phyloP scores from a whole-genome alignment of 2,797 vertebrate species.

The Champsocephalus esox region DNA sequence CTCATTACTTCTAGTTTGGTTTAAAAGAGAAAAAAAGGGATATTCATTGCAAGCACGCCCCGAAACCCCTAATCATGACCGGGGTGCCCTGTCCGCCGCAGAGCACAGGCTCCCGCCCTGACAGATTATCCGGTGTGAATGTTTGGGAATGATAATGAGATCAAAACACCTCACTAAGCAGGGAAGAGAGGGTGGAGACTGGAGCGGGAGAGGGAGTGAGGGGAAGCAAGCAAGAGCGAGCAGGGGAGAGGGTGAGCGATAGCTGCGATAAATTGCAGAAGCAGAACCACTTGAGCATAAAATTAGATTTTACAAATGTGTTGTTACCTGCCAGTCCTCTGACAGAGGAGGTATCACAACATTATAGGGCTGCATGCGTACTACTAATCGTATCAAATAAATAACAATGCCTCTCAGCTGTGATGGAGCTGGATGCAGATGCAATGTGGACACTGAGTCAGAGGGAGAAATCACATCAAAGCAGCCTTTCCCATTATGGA shows the following conservation, averaged over 20 bases:
- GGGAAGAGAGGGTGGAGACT: conserved; percentile 75
- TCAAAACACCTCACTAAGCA: conserved; percentile 81
- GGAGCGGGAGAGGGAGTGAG: conserved; percentile 56
- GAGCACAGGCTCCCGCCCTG: conserved; percentile 73
- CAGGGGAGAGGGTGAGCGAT: conserved; percentile 73
- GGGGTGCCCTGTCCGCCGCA: conserved; percentile 69
- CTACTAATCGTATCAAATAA: conserved; percentile 87
- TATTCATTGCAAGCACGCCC: conserved; percentile 73
- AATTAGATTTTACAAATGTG: conserved; percentile 92
- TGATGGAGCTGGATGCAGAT: conserved; percentile 66
- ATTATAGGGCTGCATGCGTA: conserved; percentile 82
- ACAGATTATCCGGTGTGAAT: conserved; percentile 84
- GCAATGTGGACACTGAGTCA: conserved; percentile 67
- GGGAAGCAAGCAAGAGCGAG: conserved; percentile 49
- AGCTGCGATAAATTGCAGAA: conserved; percentile 86
- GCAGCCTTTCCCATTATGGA: conserved; percentile 73
- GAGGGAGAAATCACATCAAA: conserved; percentile 76
- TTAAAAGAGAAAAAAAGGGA: conserved; percentile 21
- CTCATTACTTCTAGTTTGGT: conserved; percentile 51
- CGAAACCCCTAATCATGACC: conserved; percentile 71
- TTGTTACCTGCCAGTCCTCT: conserved; percentile 89
- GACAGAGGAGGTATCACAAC: conserved; percentile 85
- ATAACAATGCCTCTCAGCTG: conserved; percentile 78
- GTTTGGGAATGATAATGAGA: conserved; percentile 87
- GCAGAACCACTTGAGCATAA: conserved; percentile 90